Conservation (phyloP, 2,888 invertebrate genomes). For the Conistra vaccinii region DNA sequence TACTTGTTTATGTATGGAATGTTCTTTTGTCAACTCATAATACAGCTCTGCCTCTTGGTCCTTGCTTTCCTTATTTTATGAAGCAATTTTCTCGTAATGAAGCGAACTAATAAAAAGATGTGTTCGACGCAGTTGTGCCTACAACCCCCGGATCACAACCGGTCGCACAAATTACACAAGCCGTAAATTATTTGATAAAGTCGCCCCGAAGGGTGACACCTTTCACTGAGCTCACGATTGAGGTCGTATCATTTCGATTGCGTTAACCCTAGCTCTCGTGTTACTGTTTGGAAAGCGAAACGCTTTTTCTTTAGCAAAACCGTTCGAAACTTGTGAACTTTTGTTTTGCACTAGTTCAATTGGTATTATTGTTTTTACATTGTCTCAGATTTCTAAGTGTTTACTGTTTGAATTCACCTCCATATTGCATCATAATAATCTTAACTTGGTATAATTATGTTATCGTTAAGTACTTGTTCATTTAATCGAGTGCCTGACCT, state of each 20-base stretch:
- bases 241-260: conserved; percentile 63
- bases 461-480: conserved; percentile 9
- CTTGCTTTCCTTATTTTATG: conserved; percentile 26
- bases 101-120: conserved; percentile 51
- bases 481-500: conserved; percentile 28
- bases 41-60: conserved; percentile 18
- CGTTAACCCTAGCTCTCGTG: conserved; percentile 52
- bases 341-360: conserved; percentile 36
- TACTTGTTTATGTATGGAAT: conserved; percentile 24
- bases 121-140: conserved; percentile 30
- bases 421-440: conserved; percentile 8
- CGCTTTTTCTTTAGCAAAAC: conserved; percentile 40
- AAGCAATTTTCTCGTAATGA: conserved; percentile 44
- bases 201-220: conserved; percentile 64
- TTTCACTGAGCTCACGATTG: conserved; percentile 57
- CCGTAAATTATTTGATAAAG: conserved; percentile 61
- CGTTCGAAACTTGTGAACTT: conserved; percentile 42
- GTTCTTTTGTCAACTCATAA: conserved; percentile 12
- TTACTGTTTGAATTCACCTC: conserved; percentile 1
- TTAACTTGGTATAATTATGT: neutral
- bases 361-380: conserved; percentile 9
- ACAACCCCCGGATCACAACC: conserved; percentile 59
- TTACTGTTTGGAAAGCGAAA: conserved; percentile 54
- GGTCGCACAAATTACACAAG: conserved; percentile 55
- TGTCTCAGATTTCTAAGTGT: neutral